Conservation (phyloP, 2,113 vertebrate genomes). For the Peromyscus californicus region DNA sequence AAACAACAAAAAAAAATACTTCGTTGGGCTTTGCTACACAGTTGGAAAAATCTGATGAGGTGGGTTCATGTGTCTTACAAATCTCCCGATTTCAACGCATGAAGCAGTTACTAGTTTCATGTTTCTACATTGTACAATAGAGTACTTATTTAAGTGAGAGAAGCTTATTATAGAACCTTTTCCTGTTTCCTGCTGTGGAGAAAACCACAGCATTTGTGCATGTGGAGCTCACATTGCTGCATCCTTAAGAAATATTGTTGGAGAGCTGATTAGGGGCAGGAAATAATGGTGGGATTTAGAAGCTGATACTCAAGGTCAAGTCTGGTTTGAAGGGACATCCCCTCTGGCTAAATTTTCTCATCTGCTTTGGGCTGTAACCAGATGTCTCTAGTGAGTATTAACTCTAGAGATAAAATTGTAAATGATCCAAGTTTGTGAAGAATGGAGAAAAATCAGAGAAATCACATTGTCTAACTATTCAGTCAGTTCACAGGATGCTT, state of each 20-base stretch:
- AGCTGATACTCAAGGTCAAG: not conserved
- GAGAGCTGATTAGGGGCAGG: not conserved
- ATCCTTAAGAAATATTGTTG: not conserved
- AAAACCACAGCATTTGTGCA: slow-evolving; percentile 45
- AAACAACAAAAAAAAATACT: slow-evolving; percentile 3
- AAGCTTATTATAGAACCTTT: slow-evolving; percentile 52
- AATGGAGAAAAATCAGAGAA: slow-evolving; percentile 16
- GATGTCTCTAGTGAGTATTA: not conserved
- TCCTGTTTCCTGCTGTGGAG: slow-evolving; percentile 55
- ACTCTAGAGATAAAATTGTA: not conserved
- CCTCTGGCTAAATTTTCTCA: not conserved
- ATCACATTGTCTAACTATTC: not conserved
- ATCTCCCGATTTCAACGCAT: slow-evolving; percentile 7
- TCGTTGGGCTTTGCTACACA: not conserved
- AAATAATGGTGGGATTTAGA: not conserved
- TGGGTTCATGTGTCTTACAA: slow-evolving; percentile 48
- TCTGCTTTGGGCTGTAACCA: not conserved
- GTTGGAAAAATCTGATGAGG: slow-evolving; percentile 4
- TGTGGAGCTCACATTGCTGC: not conserved
- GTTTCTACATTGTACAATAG: slow-evolving; percentile 19
- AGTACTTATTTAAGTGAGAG: slow-evolving; percentile 4
- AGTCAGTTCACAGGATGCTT: not conserved
- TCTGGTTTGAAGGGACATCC: not conserved
- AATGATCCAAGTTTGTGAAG: not conserved
- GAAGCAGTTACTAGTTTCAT: not conserved